phyloP scores from a whole-genome alignment of 2,797 vertebrate species.

The Mus caroli region DNA sequence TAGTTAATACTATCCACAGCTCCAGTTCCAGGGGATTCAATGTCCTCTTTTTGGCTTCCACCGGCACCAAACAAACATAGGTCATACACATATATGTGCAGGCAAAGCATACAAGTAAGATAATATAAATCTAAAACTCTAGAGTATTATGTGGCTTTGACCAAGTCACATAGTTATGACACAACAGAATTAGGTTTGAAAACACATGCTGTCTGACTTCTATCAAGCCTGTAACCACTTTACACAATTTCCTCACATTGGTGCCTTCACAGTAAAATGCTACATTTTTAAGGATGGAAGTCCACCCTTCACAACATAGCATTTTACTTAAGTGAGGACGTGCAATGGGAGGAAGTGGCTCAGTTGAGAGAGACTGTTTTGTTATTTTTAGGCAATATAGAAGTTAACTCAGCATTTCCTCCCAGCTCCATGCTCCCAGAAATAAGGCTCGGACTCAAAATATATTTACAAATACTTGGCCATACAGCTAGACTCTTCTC shows the following conservation, averaged over 20 bases:
- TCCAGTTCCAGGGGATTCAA: not conserved
- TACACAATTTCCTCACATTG: not conserved
- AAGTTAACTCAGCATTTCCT: not conserved
- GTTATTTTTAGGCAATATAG: not conserved
- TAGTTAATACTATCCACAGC: not conserved
- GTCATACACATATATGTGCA: too few relatives aligned
- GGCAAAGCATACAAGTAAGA: not conserved
- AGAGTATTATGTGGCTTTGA: not conserved
- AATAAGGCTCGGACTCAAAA: not conserved
- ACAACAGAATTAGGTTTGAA: not conserved
- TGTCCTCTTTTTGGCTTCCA: not conserved
- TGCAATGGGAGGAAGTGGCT: not conserved
- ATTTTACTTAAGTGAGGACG: not conserved
- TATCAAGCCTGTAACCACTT: not conserved
- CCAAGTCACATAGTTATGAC: not conserved
- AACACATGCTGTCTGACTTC: not conserved
- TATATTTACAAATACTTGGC: not conserved
- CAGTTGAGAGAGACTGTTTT: not conserved
- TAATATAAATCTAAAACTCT: not conserved
- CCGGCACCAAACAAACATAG: not conserved
- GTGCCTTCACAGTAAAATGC: not conserved
- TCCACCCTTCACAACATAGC: not conserved
- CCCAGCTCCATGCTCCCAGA: not conserved
- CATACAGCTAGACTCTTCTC: not conserved
- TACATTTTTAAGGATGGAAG: not conserved